Evolutionary conservation across 1,140 invertebrate genomes (phyloP), one percentile per base, ranked within the genome.

Genomic region (Ceratina australensis): DNA sequence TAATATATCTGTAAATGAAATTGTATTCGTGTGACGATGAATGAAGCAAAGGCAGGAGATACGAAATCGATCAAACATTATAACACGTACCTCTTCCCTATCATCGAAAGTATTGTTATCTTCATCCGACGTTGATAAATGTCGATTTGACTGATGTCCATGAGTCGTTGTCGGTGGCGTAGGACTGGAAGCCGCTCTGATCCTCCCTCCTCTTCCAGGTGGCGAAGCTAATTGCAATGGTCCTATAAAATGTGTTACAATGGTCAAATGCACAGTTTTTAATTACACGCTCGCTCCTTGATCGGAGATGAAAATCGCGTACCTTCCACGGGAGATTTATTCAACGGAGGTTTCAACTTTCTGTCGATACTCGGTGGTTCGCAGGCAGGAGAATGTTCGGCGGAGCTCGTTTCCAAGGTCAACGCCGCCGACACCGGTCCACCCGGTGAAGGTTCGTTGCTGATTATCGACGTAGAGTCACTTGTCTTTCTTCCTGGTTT

Each of bases 401-500:
- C 76, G 8, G 91, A 90, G 63, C 89, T 91, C 12, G 86, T 57
- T 47, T 92, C 91, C 2, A 83, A 75, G 16, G 5, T 42, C 33
- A 42, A 42, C 33, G 26, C 60, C 42, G 84, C 75, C 10, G 81
- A 26, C 50, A 78, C 72, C n/a, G 86, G 88, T 65, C 92, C n/a
- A n/a, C n/a, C 90, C 28, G 92, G 42, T 12, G 89, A 91, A 83
- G 92, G 83, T 89, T 94, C 90, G 22, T 90, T 90, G 60, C 89
- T 91, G 15, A 90, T 80, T 86, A 93, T 86, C 56, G 93, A 90
- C 82, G 93, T 83, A 7, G 93, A 94, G 81, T 95, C 94, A 59
- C 94, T 95, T 16, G 93, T 89, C 87, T 93, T 94, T 68, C 93
- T 89, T 83, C 93, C 94, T 20, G 97, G 97, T 89, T 98, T 98